Base-by-base conservation (phyloP, 64 coral and sea anemone genomes). In the Pachyseris speciosa region DNA sequence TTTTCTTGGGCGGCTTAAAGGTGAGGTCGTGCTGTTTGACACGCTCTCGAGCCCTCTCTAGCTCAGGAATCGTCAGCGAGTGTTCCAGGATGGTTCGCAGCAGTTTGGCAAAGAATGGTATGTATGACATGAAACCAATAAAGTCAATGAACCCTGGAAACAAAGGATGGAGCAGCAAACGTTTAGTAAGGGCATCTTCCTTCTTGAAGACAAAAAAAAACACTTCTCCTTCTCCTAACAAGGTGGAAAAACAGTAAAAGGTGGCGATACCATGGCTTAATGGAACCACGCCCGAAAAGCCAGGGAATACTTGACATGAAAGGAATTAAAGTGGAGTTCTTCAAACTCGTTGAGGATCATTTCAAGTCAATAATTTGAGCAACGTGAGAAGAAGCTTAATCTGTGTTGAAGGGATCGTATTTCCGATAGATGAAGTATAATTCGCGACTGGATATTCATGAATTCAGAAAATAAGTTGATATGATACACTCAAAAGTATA, bases 81-180 rank as follows among this genome's bases (percentile, higher is more conserved):
- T 88, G 88, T 16, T 88, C 70, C 79, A 96, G 88, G 29, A 96
- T 90, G 29, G 86, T 76, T 70, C 89, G 48, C 29, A 93, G 53
- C 9, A 96, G 78, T 50, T 96, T 93, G 1, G 95, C 95, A 70
- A 96, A 96, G 95, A 96, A 96, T 0, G 95, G 95, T 59, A 93
- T 93, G 29, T 96, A 96, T 27, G 92, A 83, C 69, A 96, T 83
- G 13, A 96, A 96, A 20, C 95, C 95, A 80, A 96, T 80, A n/a
- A 96, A 96, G 26, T 96, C 95, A 15, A 96, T 96, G 32, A 93
- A 89, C 50, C 95, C 95, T 96, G 61, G 32, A 84, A 78, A 26
- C 10, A 64, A 65, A 76, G 37, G 9, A 16, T 22, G 31, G 39
- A 22, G 31, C 24, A 90, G 36, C 22, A 48, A 40, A 68, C 4